Evolutionary conservation across 1,140 invertebrate genomes (phyloP).

Genomic region (Drosophila triauraria): DNA sequence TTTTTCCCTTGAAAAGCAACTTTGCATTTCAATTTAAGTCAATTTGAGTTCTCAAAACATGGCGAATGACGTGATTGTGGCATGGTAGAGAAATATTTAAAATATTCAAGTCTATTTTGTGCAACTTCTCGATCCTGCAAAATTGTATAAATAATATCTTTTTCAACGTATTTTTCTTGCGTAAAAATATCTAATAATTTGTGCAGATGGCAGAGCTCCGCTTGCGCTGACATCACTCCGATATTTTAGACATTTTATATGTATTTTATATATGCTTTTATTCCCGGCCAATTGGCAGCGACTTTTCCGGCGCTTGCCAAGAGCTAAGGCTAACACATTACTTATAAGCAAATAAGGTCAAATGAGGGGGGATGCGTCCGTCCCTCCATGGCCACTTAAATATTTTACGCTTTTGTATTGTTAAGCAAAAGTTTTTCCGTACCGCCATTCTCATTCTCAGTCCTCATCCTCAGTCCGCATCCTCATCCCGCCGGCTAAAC

Average conservation of each 20-base stretch:
- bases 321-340: constrained; percentile 50
- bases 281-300: constrained; percentile 42
- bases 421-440: constrained; percentile 57
- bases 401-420: constrained; percentile 71
- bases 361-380: constrained; percentile 11
- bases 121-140: neutral
- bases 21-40: neutral
- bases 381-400: constrained; percentile 52
- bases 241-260: constrained; percentile 26
- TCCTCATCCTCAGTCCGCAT: constrained; percentile 6
- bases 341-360: constrained; percentile 65
- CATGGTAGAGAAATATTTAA: neutral
- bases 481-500: constrained; percentile 14
- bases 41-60: neutral
- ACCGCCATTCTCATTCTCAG: constrained; percentile 13
- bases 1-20: constrained; percentile 7
- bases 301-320: constrained; percentile 44
- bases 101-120: neutral
- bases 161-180: neutral
- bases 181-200: neutral
- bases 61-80: neutral
- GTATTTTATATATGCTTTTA: constrained; percentile 34
- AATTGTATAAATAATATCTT: neutral
- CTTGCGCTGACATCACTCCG: constrained; percentile 35
- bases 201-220: neutral